Evolutionary conservation across 2,888 invertebrate genomes (phyloP).

Genomic region (Graphium colonna): DNA sequence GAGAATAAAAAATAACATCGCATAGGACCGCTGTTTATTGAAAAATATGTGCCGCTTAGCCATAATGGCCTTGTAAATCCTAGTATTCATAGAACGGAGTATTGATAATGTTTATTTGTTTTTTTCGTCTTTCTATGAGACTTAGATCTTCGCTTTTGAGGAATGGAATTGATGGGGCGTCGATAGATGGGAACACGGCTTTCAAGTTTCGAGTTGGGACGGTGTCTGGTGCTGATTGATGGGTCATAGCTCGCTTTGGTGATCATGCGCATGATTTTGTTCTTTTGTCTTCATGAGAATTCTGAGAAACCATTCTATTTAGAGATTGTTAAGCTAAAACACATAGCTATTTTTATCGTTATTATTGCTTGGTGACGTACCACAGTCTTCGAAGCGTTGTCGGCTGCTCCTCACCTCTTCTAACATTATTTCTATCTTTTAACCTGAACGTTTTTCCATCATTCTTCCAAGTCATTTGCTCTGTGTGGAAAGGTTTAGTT

Average conservation of each 20-base stretch:
- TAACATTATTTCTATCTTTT: no score
- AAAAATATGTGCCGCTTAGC: background rate
- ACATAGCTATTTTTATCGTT: no score
- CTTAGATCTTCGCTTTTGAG: background rate
- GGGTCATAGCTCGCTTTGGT: background rate
- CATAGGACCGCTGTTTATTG: background rate
- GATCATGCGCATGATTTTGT: background rate
- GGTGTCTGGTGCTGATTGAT: background rate
- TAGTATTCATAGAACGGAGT: conserved; percentile 9
- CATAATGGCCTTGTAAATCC: conserved; percentile 6
- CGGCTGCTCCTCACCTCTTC: no score
- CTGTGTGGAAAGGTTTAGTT: no score
- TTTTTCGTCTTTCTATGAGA: conserved; percentile 4
- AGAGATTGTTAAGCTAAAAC: no score
- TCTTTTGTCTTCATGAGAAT: background rate
- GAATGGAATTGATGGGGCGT: conserved; percentile 13
- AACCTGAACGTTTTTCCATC: no score
- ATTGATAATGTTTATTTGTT: conserved; percentile 12
- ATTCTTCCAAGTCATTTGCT: no score
- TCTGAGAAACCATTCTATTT: no score
- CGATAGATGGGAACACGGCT: conserved; percentile 5
- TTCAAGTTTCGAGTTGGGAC: background rate
- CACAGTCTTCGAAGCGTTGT: no score
- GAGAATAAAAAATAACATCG: no score
- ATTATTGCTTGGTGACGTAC: no score